Conservation (phyloP, 30 jellyfish, hydroid and myxozoan species). For the Aurelia aurita region DNA sequence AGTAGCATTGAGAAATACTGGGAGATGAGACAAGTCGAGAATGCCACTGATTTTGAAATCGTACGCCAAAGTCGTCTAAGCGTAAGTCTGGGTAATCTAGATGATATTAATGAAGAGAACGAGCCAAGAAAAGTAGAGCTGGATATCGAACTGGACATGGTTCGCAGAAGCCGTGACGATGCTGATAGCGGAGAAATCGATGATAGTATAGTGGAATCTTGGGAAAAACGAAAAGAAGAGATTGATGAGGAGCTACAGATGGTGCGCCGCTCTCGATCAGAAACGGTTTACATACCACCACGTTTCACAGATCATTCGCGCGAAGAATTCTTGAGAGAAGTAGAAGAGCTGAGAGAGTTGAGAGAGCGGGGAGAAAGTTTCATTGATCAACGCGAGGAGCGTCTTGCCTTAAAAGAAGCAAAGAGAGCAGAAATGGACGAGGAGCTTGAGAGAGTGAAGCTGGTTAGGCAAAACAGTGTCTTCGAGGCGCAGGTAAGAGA, state of each 20-base stretch:
- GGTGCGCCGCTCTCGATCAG: constrained; percentile 14
- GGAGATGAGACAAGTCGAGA: not conserved
- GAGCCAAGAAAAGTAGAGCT: not conserved
- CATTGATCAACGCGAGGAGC: constrained; percentile 15
- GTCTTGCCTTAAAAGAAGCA: not conserved
- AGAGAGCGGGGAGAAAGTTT: constrained; percentile 11
- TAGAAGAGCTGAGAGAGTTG: not conserved
- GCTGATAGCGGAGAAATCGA: not conserved
- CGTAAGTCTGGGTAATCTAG: not conserved
- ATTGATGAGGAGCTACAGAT: not conserved
- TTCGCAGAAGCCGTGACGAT: not conserved
- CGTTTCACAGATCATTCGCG: not conserved
- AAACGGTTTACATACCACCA: constrained; percentile 14
- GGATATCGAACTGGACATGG: not conserved
- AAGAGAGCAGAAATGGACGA: not conserved
- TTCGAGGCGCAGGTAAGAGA: not conserved
- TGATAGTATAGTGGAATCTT: not conserved
- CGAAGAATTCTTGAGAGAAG: not conserved
- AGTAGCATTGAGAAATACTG: not conserved
- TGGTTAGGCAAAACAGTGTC: not conserved
- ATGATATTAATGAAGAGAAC: not conserved
- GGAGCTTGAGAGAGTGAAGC: constrained; percentile 5
- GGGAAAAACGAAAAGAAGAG: not conserved
- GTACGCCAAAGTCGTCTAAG: not conserved
- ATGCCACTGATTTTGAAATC: not conserved